Percentiles rank a stretch among this genome's conserved stretches.
Conservation (phyloP, 2,113 vertebrate species). For the Chaetops frenatus region DNA sequence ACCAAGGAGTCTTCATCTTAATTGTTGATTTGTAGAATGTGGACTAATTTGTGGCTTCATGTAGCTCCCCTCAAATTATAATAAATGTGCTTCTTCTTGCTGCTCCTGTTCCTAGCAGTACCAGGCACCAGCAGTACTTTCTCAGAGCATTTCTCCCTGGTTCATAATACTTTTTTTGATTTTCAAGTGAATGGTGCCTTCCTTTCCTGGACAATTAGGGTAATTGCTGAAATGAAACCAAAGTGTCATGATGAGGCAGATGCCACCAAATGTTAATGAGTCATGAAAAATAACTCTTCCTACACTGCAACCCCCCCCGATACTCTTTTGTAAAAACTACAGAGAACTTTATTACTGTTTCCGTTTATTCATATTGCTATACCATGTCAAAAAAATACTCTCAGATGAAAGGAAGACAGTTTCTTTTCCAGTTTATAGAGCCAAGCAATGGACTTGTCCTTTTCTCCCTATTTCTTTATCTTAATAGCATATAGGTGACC, state of each 20-base stretch:
- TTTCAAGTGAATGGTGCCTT: background rate
- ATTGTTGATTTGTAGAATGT: background rate
- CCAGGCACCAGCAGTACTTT: background rate
- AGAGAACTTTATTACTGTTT: background rate
- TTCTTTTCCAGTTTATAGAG: background rate
- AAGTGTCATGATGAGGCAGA: background rate
- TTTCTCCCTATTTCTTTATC: background rate
- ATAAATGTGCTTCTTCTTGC: background rate
- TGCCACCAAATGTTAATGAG: background rate
- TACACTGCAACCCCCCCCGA: background rate
- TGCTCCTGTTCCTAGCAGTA: background rate
- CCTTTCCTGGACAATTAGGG: background rate
- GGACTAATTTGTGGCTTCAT: background rate
- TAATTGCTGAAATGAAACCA: background rate
- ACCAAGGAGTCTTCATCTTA: background rate
- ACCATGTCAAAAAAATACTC: background rate
- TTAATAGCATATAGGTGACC: background rate
- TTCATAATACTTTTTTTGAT: background rate
- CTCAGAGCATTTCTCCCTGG: too few species aligned
- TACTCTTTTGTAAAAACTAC: background rate
- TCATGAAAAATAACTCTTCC: background rate
- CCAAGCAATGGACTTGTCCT: background rate
- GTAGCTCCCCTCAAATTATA: background rate
- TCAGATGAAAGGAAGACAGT: background rate
- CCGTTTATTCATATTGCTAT: background rate